Evolutionary conservation across 2,797 vertebrate species (phyloP).

Genomic region (Triplophysa bombifrons): DNA sequence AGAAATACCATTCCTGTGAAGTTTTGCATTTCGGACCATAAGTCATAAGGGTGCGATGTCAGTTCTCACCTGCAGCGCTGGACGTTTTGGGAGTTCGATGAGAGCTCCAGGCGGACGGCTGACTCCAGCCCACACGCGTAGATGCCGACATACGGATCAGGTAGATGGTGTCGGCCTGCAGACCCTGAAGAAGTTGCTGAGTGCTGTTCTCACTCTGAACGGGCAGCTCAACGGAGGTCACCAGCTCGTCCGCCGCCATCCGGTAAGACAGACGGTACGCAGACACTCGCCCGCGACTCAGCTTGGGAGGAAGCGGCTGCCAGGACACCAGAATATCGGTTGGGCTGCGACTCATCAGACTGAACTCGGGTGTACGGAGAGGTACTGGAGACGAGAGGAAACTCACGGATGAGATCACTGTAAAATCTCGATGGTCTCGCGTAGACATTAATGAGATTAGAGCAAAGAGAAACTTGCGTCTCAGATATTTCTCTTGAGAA

Average conservation of each 20-base stretch:
- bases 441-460: too few species aligned
- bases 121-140: slow-evolving; percentile 92
- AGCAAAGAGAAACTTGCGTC: too few species aligned
- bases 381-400: slow-evolving; percentile 79
- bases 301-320: slow-evolving; percentile 87
- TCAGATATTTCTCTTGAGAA: too few species aligned
- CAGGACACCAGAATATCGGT: slow-evolving; percentile 91
- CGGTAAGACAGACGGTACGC: slow-evolving; percentile 89
- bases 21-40: too few species aligned
- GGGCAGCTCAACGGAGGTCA: slow-evolving; percentile 84
- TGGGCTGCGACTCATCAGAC: slow-evolving; percentile 88
- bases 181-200: slow-evolving; percentile 80
- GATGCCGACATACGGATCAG: slow-evolving; percentile 90
- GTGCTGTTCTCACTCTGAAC: slow-evolving; percentile 77
- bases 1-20: too few species aligned
- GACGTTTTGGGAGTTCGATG: slow-evolving; percentile 90
- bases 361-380: slow-evolving; percentile 92
- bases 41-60: too few species aligned
- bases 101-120: slow-evolving; percentile 92
- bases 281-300: slow-evolving; percentile 86
- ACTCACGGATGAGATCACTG: too few species aligned
- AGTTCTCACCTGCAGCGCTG: slow-evolving; percentile 81
- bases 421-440: too few species aligned
- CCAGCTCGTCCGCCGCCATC: slow-evolving; percentile 80
- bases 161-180: slow-evolving; percentile 90